Conservation (phyloP, 1,140 invertebrate species). For the Neodiprion virginianus region DNA sequence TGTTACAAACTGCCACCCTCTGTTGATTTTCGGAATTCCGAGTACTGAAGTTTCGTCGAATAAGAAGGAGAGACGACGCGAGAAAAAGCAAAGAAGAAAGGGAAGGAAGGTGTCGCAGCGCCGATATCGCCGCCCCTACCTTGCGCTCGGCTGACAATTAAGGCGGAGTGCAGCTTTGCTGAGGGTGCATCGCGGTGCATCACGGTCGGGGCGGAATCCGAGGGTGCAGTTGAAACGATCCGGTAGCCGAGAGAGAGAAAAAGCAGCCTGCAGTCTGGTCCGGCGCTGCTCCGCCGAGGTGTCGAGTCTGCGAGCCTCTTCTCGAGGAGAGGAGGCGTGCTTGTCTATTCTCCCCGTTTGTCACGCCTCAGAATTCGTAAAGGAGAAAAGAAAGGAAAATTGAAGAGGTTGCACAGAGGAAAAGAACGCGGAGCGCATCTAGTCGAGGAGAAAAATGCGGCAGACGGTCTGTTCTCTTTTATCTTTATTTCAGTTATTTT, state of each 20-base stretch:
- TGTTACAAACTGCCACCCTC: too few species aligned
- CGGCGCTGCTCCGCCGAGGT: too few species aligned
- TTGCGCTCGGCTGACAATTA: background rate
- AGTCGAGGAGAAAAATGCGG: too few species aligned
- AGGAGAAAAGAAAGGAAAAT: background rate
- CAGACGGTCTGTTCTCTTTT: too few species aligned
- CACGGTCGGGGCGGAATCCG: background rate
- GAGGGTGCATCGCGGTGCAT: background rate
- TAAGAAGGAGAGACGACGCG: too few species aligned
- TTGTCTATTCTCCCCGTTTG: conserved; percentile 1
- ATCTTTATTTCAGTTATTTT: too few species aligned
- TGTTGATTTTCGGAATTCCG: too few species aligned
- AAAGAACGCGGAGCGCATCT: background rate
- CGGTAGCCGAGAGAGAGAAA: background rate
- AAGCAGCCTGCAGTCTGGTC: background rate
- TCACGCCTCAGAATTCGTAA: background rate
- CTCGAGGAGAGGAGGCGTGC: background rate
- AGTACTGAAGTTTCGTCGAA: too few species aligned
- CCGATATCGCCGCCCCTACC: background rate
- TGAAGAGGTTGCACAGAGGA: background rate
- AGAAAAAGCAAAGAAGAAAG: too few species aligned
- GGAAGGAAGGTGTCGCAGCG: background rate
- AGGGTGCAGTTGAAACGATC: background rate
- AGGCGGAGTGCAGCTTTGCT: background rate
- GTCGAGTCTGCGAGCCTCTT: background rate